phyloP scores from a whole-genome alignment of 2,888 invertebrate genomes.

The Drosophila cracens region DNA sequence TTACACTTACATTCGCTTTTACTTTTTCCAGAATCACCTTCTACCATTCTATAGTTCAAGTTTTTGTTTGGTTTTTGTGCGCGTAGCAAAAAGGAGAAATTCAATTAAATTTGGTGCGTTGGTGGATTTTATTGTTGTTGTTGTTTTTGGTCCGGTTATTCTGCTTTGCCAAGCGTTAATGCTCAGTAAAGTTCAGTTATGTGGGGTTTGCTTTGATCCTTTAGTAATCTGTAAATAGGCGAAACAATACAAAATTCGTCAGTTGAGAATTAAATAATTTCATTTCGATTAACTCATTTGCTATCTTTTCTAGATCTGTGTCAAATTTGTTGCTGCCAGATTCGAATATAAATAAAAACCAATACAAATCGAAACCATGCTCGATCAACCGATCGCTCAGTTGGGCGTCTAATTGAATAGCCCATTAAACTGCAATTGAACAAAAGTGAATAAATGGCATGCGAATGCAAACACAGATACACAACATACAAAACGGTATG shows the following conservation, averaged over 20 bases:
- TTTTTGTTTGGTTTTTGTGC: constrained; percentile 81
- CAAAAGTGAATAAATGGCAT: constrained; percentile 52
- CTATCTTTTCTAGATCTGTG: neutral
- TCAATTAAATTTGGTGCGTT: constrained; percentile 36
- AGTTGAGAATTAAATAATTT: neutral
- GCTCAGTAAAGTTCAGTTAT: constrained; percentile 58
- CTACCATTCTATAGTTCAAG: constrained; percentile 94
- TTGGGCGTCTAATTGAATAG: constrained; percentile 62
- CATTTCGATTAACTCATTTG: neutral
- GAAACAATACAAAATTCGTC: neutral
- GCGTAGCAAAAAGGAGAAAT: constrained; percentile 73
- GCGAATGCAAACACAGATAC: constrained; percentile 23
- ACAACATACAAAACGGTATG: neutral
- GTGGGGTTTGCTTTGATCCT: constrained; percentile 47
- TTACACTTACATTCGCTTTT: constrained; percentile 89
- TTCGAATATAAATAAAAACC: neutral
- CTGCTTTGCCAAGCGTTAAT: constrained; percentile 39
- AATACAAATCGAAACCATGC: constrained; percentile 36
- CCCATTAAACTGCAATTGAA: constrained; percentile 64
- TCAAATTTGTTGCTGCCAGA: neutral
- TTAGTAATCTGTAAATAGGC: constrained; percentile 73
- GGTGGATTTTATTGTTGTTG: constrained; percentile 1
- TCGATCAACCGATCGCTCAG: constrained; percentile 44
- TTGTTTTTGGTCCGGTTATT: constrained; percentile 23
- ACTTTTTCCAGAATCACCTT: constrained; percentile 93